These are phyloP conservation scores for Drosophila suboccidentalis DNA, from an alignment of 2,888 invertebrate species.

Conservation along the genomic window DNA sequence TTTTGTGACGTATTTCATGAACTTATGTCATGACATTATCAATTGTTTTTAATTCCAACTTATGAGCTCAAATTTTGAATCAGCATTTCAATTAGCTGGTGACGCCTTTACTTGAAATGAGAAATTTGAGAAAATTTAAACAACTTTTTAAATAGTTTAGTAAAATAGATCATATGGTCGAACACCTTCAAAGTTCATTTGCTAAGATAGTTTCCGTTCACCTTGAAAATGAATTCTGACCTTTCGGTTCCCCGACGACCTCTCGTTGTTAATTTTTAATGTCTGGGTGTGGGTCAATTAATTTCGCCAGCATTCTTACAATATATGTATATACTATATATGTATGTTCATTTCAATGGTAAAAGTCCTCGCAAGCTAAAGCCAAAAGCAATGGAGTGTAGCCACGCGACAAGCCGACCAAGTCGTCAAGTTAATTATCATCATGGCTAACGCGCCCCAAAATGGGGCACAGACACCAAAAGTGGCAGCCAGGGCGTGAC, in stretches of 20 bases:
- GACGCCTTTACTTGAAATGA: neutral
- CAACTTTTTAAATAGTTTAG: neutral
- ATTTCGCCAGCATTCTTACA: slow-evolving; percentile 1
- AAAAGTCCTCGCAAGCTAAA: slow-evolving; percentile 17
- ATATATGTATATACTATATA: too few species aligned
- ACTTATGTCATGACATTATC: neutral
- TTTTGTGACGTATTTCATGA: neutral
- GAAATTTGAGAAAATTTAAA: neutral
- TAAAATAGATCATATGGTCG: neutral
- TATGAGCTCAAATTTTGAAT: neutral
- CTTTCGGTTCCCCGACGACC: slow-evolving; percentile 6
- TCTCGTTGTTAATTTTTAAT: slow-evolving; percentile 21
- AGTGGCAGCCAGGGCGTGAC: slow-evolving; percentile 66
- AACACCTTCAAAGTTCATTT: slow-evolving; percentile 25
- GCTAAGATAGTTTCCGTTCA: slow-evolving; percentile 27
- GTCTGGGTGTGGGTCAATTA: slow-evolving; percentile 32
- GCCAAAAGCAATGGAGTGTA: slow-evolving; percentile 62
- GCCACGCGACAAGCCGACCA: slow-evolving; percentile 69
- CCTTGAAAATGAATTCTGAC: slow-evolving; percentile 50
- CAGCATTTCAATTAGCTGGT: neutral
- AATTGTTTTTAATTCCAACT: neutral
- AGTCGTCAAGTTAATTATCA: slow-evolving; percentile 67
- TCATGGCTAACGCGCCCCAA: slow-evolving; percentile 68
- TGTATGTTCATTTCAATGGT: slow-evolving; percentile 11
- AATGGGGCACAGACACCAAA: slow-evolving; percentile 50